These are phyloP conservation scores for Caenorhabditis plicata DNA, from an alignment of 2,888 invertebrate genomes.

Conservation along the genomic window DNA sequence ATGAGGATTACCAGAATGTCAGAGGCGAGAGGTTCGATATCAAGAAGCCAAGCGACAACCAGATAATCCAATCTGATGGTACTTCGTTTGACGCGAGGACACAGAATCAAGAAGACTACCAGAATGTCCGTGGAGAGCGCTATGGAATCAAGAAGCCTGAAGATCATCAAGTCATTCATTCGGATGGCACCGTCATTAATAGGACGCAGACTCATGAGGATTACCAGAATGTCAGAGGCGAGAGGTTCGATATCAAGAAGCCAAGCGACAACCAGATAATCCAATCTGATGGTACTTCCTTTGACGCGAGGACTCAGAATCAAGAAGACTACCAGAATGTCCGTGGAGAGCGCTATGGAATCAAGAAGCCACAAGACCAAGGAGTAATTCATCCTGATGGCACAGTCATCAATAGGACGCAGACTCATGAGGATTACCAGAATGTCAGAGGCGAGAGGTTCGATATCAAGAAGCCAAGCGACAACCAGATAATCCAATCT, in stretches of 20 bases:
- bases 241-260: constrained; percentile 16
- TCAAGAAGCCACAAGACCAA: constrained; percentile 15
- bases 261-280: constrained; percentile 19
- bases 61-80: constrained; percentile 9
- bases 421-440: constrained; percentile 18
- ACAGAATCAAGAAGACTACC: constrained; percentile 13
- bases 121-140: constrained; percentile 6
- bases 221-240: constrained; percentile 9
- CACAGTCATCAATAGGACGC: constrained; percentile 13
- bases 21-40: constrained; percentile 7
- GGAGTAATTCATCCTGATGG: constrained; percentile 22
- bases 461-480: constrained; percentile 23
- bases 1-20: constrained; percentile 7
- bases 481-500: constrained; percentile 27
- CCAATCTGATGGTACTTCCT: constrained; percentile 21
- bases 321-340: constrained; percentile 21
- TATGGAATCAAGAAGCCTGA: constrained; percentile 3
- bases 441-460: constrained; percentile 37
- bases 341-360: constrained; percentile 20
- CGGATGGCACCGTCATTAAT: constrained; percentile 7
- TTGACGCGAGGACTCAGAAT: constrained; percentile 25
- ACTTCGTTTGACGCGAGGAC: constrained; percentile 5
- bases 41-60: constrained; percentile 7
- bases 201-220: constrained; percentile 27
- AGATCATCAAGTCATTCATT: constrained; percentile 5